A percentile compares a stretch with the other conserved stretches of the same genome.
phyloP scores from a whole-genome alignment of 2,797 vertebrate genomes.

The Acanthurus tractus region DNA sequence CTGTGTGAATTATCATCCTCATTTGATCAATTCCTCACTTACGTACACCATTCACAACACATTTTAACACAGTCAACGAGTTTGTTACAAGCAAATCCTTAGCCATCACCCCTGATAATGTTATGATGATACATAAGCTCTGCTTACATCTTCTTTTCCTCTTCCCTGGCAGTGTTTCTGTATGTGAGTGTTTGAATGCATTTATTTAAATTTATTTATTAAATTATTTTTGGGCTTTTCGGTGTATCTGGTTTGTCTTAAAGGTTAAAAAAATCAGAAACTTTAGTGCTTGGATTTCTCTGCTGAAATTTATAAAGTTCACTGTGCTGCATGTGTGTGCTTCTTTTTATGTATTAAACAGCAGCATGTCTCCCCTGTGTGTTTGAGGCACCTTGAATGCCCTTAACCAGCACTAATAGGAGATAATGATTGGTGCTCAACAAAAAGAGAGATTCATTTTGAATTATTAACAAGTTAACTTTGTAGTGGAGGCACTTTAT shows the following conservation, averaged over 20 bases:
- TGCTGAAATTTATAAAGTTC: constrained; percentile 55
- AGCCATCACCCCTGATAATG: background rate
- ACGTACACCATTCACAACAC: background rate
- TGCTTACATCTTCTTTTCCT: background rate
- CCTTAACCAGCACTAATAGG: constrained; percentile 87
- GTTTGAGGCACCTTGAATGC: constrained; percentile 84
- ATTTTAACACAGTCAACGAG: background rate
- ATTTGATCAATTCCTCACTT: background rate
- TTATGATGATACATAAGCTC: background rate
- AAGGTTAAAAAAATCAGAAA: constrained; percentile 31
- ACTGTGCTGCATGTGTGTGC: constrained; percentile 51
- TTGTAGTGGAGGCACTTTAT: constrained; percentile 99
- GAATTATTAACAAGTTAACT: constrained; percentile 98
- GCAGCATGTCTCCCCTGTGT: constrained; percentile 73
- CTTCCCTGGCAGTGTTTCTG: background rate
- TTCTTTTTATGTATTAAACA: constrained; percentile 75
- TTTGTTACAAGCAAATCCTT: background rate
- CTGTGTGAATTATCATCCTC: background rate
- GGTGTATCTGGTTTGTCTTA: background rate
- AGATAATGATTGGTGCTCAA: constrained; percentile 88
- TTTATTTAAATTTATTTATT: background rate
- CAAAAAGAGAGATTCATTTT: constrained; percentile 85
- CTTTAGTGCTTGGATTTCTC: constrained; percentile 50
- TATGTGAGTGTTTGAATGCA: background rate
- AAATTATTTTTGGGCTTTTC: constrained; percentile 4